Percentiles rank a stretch among this genome's conserved stretches.
Conservation (phyloP, 1,140 invertebrate species). For the Apis mellifera region DNA sequence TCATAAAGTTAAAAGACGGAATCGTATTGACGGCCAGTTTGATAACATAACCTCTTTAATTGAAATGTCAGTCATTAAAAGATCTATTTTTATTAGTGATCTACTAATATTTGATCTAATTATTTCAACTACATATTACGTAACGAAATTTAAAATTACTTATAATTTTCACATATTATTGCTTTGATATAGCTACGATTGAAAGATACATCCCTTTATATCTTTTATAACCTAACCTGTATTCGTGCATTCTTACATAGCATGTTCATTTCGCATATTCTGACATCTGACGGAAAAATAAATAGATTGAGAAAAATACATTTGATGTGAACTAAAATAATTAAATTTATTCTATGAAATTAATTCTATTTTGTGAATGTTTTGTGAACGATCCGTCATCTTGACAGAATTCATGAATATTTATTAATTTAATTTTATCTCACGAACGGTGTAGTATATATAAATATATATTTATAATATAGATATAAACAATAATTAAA, state of each 20-base stretch:
- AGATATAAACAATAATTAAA: too few relatives aligned
- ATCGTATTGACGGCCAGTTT: conserved; percentile 34
- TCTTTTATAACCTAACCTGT: conserved; percentile 22
- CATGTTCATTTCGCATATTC: background rate
- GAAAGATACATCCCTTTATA: background rate
- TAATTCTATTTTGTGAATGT: background rate
- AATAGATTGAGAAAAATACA: too few relatives aligned
- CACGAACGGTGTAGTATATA: too few relatives aligned
- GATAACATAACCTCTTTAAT: conserved; percentile 64
- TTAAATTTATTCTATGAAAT: background rate
- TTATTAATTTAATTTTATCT: too few relatives aligned
- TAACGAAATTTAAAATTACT: background rate
- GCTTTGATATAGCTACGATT: background rate
- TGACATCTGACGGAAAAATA: conserved; percentile 23
- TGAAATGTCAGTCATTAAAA: background rate
- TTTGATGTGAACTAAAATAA: background rate
- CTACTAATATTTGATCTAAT: background rate
- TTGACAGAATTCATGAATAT: background rate
- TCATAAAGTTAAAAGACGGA: conserved; percentile 34
- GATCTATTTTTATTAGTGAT: background rate
- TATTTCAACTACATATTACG: conserved; percentile 2
- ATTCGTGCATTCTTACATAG: background rate
- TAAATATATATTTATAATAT: background rate
- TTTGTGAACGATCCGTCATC: background rate
- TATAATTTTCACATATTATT: conserved; percentile 31